Evolutionary conservation across 2,113 vertebrate species (phyloP).

Genomic region (Sturnus vulgaris): DNA sequence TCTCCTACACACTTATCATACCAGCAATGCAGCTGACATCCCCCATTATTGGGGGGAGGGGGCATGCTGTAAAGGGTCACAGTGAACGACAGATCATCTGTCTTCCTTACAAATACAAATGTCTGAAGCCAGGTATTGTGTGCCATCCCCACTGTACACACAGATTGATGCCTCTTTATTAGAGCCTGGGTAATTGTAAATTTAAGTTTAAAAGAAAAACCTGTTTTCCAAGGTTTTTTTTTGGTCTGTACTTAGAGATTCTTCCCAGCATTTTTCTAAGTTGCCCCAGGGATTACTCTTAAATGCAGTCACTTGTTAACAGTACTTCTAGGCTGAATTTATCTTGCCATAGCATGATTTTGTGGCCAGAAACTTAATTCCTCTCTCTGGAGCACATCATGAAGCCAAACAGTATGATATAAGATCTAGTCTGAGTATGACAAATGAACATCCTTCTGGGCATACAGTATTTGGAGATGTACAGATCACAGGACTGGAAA

Average conservation of each 20-base stretch:
- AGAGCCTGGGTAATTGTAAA: background rate
- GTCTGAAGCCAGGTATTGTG: background rate
- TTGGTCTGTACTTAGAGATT: background rate
- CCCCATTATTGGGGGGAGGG: rapidly evolving
- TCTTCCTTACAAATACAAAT: background rate
- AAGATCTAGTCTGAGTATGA: background rate
- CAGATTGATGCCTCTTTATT: background rate
- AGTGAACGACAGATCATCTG: background rate
- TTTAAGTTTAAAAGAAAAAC: background rate
- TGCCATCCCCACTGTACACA: rapidly evolving
- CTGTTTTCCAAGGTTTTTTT: background rate
- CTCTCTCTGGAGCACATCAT: background rate
- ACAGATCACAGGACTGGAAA: background rate
- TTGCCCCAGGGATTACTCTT: background rate
- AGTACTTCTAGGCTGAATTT: background rate
- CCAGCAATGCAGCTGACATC: background rate
- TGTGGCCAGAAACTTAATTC: background rate
- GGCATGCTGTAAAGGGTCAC: background rate
- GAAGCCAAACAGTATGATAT: background rate
- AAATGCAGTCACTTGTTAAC: background rate
- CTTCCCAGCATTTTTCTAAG: background rate
- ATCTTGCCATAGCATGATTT: background rate
- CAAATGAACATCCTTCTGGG: background rate
- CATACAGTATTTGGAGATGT: background rate
- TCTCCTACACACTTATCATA: background rate